These are phyloP conservation scores for Morpho helenor DNA, from an alignment of 2,888 invertebrate species.

Conservation along the genomic window DNA sequence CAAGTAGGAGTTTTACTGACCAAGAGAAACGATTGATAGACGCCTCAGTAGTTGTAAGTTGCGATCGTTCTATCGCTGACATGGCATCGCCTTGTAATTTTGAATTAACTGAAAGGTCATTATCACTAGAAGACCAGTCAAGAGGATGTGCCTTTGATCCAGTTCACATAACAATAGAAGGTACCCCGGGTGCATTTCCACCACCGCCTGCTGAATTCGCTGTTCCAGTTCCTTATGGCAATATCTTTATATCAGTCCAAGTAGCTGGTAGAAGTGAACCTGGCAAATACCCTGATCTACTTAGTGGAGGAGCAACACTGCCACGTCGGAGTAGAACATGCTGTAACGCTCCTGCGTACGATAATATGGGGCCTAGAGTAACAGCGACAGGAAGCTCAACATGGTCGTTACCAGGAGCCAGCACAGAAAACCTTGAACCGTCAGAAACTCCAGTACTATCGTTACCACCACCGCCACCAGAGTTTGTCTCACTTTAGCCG, in stretches of 20 bases:
- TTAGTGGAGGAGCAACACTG: slow-evolving; percentile 72
- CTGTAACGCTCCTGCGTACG: slow-evolving; percentile 85
- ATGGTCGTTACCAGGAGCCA: slow-evolving; percentile 86
- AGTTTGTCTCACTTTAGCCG: slow-evolving; percentile 74
- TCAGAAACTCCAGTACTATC: slow-evolving; percentile 67
- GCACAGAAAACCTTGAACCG: slow-evolving; percentile 52
- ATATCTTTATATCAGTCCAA: slow-evolving; percentile 93
- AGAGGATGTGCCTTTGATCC: slow-evolving; percentile 77
- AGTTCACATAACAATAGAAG: slow-evolving; percentile 82
- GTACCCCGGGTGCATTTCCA: slow-evolving; percentile 68
- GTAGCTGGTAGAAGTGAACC: slow-evolving; percentile 77
- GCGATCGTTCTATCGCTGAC: slow-evolving; percentile 83
- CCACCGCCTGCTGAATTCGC: slow-evolving; percentile 78
- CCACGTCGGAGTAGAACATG: slow-evolving; percentile 72
- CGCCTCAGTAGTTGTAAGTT: slow-evolving; percentile 83
- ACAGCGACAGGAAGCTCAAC: slow-evolving; percentile 93
- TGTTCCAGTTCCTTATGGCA: slow-evolving; percentile 80
- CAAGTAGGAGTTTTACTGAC: slow-evolving; percentile 87
- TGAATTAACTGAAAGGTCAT: slow-evolving; percentile 67
- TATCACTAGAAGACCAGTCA: slow-evolving; percentile 56
- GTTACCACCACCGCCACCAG: slow-evolving; percentile 79
- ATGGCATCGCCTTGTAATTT: slow-evolving; percentile 78
- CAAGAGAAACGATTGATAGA: slow-evolving; percentile 93
- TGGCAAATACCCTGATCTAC: slow-evolving; percentile 85
- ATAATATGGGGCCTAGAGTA: slow-evolving; percentile 94